Percentiles rank a stretch among this genome's conserved stretches.
Evolutionary conservation across 2,888 invertebrate genomes (phyloP).

Genomic region (Eledona agricola): DNA sequence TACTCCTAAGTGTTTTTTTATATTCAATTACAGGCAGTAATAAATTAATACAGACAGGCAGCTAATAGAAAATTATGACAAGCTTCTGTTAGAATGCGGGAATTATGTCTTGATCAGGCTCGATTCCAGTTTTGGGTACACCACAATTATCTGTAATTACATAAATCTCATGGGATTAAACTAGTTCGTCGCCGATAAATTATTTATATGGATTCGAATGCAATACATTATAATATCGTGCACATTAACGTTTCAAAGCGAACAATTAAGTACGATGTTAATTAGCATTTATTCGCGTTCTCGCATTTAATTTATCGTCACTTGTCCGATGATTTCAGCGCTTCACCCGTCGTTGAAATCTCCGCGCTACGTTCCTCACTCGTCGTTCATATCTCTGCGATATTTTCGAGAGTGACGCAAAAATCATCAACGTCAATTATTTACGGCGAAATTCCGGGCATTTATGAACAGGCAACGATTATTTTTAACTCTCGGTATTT

Average conservation of each 20-base stretch:
- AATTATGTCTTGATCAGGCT: background rate
- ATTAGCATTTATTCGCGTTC: conserved; percentile 15
- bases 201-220: conserved; percentile 6
- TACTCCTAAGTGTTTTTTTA: too few species aligned
- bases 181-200: conserved; percentile 11
- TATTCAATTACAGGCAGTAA: too few species aligned
- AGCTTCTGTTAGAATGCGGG: too few species aligned
- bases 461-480: background rate
- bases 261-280: conserved; percentile 18
- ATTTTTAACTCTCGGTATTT: conserved; percentile 3
- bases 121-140: conserved; percentile 2
- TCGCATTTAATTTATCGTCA: conserved; percentile 9
- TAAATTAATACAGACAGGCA: too few species aligned
- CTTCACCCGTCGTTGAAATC: conserved; percentile 18
- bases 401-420: conserved; percentile 11
- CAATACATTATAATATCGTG: conserved; percentile 9
- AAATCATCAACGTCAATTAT: conserved; percentile 7
- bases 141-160: conserved; percentile 10
- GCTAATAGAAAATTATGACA: too few species aligned
- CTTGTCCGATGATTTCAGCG: conserved; percentile 9
- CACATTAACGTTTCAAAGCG: conserved; percentile 10
- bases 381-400: too few species aligned
- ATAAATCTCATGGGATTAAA: conserved; percentile 10
- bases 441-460: conserved; percentile 5
- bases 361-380: too few species aligned